A percentile compares a stretch with the other conserved stretches of the same genome.
phyloP scores from a whole-genome alignment of 2,797 vertebrate genomes.

The Schizopygopsis malacanthus region DNA sequence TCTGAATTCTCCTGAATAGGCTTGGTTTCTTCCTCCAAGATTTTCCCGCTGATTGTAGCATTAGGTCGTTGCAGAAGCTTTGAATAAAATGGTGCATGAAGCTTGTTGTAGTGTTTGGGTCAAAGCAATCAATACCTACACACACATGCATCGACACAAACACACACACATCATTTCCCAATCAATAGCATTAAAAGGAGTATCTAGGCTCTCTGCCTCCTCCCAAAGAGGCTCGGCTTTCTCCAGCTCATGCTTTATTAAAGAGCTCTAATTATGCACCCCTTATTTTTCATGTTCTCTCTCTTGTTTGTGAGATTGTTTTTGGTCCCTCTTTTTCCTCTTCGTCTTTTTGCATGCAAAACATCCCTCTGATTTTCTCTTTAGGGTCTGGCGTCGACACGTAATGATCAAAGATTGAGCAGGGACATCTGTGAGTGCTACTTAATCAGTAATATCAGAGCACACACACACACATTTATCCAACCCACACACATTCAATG shows the following conservation, averaged over 20 bases:
- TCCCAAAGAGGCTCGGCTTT: slow-evolving; percentile 44
- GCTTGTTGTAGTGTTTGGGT: slow-evolving; percentile 46
- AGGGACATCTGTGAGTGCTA: slow-evolving; percentile 55
- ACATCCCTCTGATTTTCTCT: slow-evolving; percentile 76
- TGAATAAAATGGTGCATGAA: slow-evolving; percentile 36
- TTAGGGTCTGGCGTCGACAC: slow-evolving; percentile 71
- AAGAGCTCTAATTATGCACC: slow-evolving; percentile 78
- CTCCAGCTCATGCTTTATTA: slow-evolving; percentile 76
- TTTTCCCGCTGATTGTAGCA: slow-evolving; percentile 8
- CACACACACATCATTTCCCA: slow-evolving; percentile 52
- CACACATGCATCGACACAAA: slow-evolving; percentile 45
- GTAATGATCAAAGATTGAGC: slow-evolving; percentile 78
- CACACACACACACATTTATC: neutral
- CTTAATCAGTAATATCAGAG: slow-evolving; percentile 23
- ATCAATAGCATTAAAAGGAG: slow-evolving; percentile 60
- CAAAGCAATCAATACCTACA: slow-evolving; percentile 50
- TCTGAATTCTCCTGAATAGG: neutral
- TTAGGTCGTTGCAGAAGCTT: slow-evolving; percentile 11
- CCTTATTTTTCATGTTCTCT: slow-evolving; percentile 71
- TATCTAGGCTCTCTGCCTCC: slow-evolving; percentile 50
- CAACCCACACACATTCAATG: neutral
- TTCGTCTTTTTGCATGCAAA: slow-evolving; percentile 77
- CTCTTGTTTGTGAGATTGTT: slow-evolving; percentile 76
- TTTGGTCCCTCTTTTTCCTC: slow-evolving; percentile 70
- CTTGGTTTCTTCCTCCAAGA: slow-evolving; percentile 18